Evolutionary conservation across 2,113 vertebrate species (phyloP).

Genomic region (Saimiri boliviensis): DNA sequence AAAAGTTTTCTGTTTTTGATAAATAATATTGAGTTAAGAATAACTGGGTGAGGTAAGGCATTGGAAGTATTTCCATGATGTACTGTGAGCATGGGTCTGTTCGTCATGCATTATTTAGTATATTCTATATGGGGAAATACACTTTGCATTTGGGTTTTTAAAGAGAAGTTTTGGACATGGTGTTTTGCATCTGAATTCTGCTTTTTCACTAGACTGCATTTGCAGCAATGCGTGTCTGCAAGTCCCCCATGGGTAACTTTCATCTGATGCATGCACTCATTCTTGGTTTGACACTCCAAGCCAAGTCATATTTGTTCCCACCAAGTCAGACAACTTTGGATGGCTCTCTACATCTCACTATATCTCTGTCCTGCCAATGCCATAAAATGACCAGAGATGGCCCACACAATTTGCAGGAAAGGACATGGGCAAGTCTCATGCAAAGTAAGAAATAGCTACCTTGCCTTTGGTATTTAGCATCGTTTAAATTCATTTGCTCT

Average conservation of each 20-base stretch:
- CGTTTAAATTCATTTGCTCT: accelerated
- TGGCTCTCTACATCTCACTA: no score
- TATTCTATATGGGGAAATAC: accelerated
- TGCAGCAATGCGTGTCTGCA: accelerated
- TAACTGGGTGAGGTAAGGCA: no score
- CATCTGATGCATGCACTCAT: accelerated
- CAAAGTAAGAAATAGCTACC: background rate
- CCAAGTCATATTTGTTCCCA: accelerated
- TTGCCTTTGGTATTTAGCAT: no score
- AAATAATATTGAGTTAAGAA: background rate
- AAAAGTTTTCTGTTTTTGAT: background rate
- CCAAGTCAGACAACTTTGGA: background rate
- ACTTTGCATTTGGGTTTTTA: background rate
- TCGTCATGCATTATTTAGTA: background rate
- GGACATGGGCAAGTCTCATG: accelerated
- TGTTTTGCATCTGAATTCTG: background rate
- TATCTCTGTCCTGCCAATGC: background rate
- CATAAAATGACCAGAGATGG: no score
- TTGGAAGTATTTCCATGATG: accelerated
- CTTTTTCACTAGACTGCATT: background rate
- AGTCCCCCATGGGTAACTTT: accelerated
- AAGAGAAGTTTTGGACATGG: background rate
- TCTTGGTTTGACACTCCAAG: accelerated
- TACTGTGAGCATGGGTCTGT: accelerated
- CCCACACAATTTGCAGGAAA: accelerated